These are phyloP conservation scores for Dinocampus coccinellae DNA, from an alignment of 2,888 invertebrate genomes.

Conservation along the genomic window DNA sequence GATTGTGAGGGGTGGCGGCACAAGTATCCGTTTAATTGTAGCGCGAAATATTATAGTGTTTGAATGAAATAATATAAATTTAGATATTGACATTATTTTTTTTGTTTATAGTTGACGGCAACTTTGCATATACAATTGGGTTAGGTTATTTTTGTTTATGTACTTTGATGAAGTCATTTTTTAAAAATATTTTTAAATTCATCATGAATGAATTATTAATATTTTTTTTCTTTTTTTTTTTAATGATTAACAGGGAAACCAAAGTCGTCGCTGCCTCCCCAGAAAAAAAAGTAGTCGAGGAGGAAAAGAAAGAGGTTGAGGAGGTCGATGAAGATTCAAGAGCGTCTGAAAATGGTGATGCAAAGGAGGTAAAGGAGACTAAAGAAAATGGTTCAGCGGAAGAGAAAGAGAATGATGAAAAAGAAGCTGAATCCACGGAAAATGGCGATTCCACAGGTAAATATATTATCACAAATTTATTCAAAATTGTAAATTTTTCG, in stretches of 20 bases:
- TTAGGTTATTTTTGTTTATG: no score
- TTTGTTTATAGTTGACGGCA: no score
- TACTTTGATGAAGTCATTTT: no score
- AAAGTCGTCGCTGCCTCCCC: conserved; percentile 66
- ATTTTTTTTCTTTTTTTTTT: neutral
- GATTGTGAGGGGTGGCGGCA: neutral
- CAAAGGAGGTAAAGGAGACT: conserved; percentile 64
- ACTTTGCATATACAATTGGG: no score
- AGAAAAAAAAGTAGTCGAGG: conserved; percentile 69
- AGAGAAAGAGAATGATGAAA: conserved; percentile 67
- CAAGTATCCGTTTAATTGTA: neutral
- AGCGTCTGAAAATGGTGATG: conserved; percentile 67
- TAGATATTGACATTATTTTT: no score
- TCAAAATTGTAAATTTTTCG: no score
- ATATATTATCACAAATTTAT: no score
- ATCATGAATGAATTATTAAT: no score
- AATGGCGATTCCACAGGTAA: conserved; percentile 70
- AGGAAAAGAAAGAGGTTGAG: conserved; percentile 70
- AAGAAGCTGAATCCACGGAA: conserved; percentile 67
- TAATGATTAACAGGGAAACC: conserved; percentile 59
- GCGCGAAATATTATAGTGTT: neutral
- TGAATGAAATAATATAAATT: no score
- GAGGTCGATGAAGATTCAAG: conserved; percentile 67
- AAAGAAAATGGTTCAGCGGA: conserved; percentile 69
- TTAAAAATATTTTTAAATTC: no score